phyloP scores from a whole-genome alignment of 2,113 vertebrate species.

The Dipodomys stephensi region DNA sequence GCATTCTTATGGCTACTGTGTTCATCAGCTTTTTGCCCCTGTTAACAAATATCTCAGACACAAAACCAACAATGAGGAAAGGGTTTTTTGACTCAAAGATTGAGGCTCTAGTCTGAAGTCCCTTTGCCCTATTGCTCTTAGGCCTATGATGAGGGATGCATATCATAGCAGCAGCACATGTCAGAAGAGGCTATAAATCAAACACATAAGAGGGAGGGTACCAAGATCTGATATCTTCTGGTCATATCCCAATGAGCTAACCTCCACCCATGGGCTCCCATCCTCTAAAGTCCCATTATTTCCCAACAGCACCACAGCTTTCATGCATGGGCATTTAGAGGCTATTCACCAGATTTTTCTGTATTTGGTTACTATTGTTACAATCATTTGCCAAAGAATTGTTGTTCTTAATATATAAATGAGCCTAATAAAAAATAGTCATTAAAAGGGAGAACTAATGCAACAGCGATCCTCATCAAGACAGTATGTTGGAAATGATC shows the following conservation, averaged over 20 bases:
- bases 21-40: background rate
- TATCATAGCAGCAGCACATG: too few relatives aligned
- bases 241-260: background rate
- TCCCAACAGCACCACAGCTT: background rate
- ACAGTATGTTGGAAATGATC: too few relatives aligned
- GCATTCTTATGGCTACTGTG: background rate
- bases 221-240: background rate
- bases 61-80: background rate
- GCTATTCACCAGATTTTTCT: background rate
- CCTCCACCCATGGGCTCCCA: background rate
- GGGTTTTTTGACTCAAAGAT: background rate
- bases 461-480: too few relatives aligned
- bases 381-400: slow-evolving; percentile 1
- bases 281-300: too few relatives aligned
- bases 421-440: background rate
- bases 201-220: background rate
- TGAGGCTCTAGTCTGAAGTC: background rate
- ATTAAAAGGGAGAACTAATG: too few relatives aligned
- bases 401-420: slow-evolving; percentile 21
- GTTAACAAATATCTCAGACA: background rate
- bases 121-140: background rate
- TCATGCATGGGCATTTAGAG: background rate
- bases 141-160: background rate
- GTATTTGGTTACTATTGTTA: background rate
- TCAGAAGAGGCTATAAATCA: background rate